phyloP scores from a whole-genome alignment of 35 echinoderm and acorn worm species.

The Apostichopus parvimensis region DNA sequence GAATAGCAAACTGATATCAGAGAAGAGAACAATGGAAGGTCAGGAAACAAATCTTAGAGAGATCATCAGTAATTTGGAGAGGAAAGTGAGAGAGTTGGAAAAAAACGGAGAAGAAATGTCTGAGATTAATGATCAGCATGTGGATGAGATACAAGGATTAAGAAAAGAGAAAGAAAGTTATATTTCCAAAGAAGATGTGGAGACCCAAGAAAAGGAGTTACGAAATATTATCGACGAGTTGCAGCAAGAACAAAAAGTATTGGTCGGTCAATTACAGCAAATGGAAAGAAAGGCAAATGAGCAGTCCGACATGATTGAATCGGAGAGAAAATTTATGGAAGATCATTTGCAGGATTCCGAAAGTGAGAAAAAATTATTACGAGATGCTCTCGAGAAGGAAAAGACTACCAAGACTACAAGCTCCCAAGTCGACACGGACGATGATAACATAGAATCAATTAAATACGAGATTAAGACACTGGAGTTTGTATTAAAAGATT shows the following conservation, averaged over 20 bases:
- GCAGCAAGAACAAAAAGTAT: not conserved
- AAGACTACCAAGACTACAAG: not conserved
- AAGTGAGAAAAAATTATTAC: slow-evolving; percentile 21
- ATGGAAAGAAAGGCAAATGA: not conserved
- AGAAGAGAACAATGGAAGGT: not conserved
- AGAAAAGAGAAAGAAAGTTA: not conserved
- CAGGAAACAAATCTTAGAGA: not conserved
- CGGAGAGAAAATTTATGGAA: slow-evolving; percentile 26
- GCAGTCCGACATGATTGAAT: not conserved
- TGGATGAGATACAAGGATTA: slow-evolving; percentile 38
- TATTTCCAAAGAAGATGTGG: slow-evolving; percentile 8
- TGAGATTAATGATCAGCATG: slow-evolving; percentile 37
- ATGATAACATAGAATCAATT: not conserved
- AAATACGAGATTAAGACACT: not conserved
- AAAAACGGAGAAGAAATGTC: not conserved
- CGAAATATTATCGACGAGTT: slow-evolving; percentile 16
- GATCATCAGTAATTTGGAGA: not conserved
- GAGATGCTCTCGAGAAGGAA: slow-evolving; percentile 30
- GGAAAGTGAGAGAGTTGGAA: slow-evolving; percentile 3
- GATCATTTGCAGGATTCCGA: not conserved
- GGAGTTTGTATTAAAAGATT: slow-evolving; percentile 6
- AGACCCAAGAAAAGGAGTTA: slow-evolving; percentile 9
- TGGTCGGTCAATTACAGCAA: not conserved
- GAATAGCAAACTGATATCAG: not conserved
- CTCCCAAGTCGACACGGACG: not conserved